These are phyloP conservation scores for Trichoplusia ni DNA, from an alignment of 1,140 invertebrate species.

Conservation along the genomic window DNA sequence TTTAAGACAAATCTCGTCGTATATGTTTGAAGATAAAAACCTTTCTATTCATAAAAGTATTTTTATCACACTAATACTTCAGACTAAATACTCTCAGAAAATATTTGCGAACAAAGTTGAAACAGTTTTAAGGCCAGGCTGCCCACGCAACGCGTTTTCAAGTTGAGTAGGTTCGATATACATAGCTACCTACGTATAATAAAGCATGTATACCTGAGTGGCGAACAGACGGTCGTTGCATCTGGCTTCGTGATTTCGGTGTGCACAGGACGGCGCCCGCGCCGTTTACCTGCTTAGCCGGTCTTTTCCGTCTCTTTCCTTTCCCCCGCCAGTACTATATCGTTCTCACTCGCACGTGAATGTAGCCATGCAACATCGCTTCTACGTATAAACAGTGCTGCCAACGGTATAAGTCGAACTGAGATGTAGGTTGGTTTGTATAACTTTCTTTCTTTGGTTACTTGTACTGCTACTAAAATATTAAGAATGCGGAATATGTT, in stretches of 20 bases:
- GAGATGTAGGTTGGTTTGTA: constrained; percentile 27
- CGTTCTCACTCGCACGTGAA: constrained; percentile 29
- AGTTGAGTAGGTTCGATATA: constrained; percentile 16
- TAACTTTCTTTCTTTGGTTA: constrained; percentile 23
- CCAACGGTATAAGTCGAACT: constrained; percentile 23
- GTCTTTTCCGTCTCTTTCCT: constrained; percentile 41
- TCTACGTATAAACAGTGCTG: constrained; percentile 27
- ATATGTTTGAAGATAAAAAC: no score
- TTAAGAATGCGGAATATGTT: no score
- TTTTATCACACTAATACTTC: no score
- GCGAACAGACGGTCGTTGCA: constrained; percentile 40
- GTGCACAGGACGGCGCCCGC: constrained; percentile 40
- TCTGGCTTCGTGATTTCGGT: constrained; percentile 53
- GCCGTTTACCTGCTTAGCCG: constrained; percentile 47
- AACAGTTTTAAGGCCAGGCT: constrained; percentile 22
- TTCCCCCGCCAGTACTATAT: constrained; percentile 18
- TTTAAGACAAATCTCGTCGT: no score
- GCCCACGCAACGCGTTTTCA: constrained; percentile 10
- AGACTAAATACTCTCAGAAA: background rate
- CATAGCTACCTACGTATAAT: constrained; percentile 14
- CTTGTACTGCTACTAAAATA: no score
- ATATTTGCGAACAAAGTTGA: constrained; percentile 16
- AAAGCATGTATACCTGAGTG: constrained; percentile 22
- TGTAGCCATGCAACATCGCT: constrained; percentile 45
- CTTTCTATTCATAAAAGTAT: no score